These are phyloP conservation scores for Adineta ricciae DNA, from an alignment of 2,888 invertebrate genomes.

Conservation along the genomic window DNA sequence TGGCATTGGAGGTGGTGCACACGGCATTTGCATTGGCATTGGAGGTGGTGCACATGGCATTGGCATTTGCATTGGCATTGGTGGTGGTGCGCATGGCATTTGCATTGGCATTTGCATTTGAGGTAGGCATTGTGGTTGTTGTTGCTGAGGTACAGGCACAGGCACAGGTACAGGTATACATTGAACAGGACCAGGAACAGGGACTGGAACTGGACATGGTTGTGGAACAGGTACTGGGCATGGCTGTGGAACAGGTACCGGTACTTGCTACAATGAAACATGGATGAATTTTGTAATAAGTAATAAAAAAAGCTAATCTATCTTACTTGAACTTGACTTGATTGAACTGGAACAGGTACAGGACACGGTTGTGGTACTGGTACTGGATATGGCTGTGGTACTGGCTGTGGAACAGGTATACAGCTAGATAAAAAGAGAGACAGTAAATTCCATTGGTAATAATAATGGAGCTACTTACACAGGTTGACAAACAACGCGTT, in stretches of 20 bases:
- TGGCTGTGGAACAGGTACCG: background rate
- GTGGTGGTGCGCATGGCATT: background rate
- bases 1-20: background rate
- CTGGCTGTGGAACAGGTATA: constrained; percentile 10
- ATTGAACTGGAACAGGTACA: constrained; percentile 14
- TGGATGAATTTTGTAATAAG: background rate
- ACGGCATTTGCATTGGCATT: background rate
- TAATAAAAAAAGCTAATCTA: too few species aligned
- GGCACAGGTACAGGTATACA: background rate
- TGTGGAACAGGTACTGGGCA: constrained; percentile 20
- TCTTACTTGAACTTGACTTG: too few species aligned
- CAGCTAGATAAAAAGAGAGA: background rate
- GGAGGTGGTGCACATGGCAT: background rate
- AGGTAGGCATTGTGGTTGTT: too few species aligned
- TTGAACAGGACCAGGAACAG: background rate
- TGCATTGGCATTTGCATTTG: background rate
- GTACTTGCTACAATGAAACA: background rate
- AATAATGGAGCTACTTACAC: background rate
- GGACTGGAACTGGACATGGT: constrained; percentile 20
- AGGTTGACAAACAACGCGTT: background rate
- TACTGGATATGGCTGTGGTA: background rate
- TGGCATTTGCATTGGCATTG: background rate
- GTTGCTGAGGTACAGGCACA: background rate
- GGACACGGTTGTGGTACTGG: background rate
- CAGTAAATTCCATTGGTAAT: too few species aligned